Base-by-base conservation (phyloP, 2,888 invertebrate genomes). In the Eristalinus aeneus region DNA sequence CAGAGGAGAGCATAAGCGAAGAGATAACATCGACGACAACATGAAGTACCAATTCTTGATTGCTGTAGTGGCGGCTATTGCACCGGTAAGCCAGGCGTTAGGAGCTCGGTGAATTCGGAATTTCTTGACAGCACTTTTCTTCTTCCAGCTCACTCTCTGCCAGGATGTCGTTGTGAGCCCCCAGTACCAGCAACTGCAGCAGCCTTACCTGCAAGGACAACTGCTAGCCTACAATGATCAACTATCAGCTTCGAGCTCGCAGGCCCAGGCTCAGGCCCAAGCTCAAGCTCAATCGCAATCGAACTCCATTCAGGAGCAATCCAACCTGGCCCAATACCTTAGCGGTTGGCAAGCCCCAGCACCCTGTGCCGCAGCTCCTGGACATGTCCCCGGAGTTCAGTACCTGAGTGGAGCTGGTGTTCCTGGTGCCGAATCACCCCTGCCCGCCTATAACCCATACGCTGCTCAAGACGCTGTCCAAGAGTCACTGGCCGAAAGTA, bases 11-110 rank as follows among this genome's bases (percentile, higher is more conserved):
- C 86, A 86, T 82, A 82, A 86, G 71, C 81, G 78, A 11, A 32
- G 64, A 61, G 63, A 56, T 74, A 36, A 78, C 71, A 69, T 82
- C 61, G 73, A 54, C 60, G 72, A 71, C 67, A 90, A 88, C 81
- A 91, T 92, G 91, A 90, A 90, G 89, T 88, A 88, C 88, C 89
- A 89, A 89, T 89, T 91, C 80, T 89, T 90, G 89, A 90, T 91
- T 88, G 89, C 90, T 88, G 89, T 92, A 72, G 89, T 91, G 71
- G 90, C 91, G 88, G 89, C 91, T 88, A 90, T 90, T 72, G 89
- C 90, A 88, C 91, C 91, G 91, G 91, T 92, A 91, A 87, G 91
- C 90, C 75, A 69, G 11, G 16, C 22, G 1, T 31, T 16, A 58
- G 32, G 58, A 8, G 56, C 11, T 56, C 10, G 6, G 46, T 16